Percentiles rank a stretch among this genome's conserved stretches.
Conservation (phyloP, 2,888 invertebrate species). For the Apodemia zela region DNA sequence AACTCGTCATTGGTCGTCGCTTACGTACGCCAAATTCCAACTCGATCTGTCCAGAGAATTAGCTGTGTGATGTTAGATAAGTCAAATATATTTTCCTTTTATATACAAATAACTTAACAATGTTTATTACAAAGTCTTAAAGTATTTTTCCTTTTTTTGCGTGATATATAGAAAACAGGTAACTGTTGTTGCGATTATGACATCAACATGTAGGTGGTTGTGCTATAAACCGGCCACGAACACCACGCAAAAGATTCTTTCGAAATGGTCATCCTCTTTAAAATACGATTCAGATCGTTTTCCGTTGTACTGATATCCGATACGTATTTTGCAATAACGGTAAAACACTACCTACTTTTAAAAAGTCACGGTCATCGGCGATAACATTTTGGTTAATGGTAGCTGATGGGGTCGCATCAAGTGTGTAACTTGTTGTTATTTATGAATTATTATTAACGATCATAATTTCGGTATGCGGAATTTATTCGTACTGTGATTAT, state of each 20-base stretch:
- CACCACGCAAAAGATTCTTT: conserved; percentile 52
- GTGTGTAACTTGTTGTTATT: conserved; percentile 34
- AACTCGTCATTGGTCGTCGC: no score
- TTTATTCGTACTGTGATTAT: conserved; percentile 22
- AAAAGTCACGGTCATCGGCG: conserved; percentile 37
- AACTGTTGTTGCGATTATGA: conserved; percentile 51
- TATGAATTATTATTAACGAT: conserved; percentile 30
- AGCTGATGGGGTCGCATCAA: conserved; percentile 36
- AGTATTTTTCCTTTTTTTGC: conserved; percentile 21
- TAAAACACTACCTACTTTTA: conserved; percentile 47
- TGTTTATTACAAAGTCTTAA: no score
- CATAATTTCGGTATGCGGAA: conserved; percentile 25
- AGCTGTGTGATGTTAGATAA: no score
- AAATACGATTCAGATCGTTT: conserved; percentile 70
- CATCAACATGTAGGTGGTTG: conserved; percentile 68
- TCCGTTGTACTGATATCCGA: conserved; percentile 59
- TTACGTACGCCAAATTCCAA: no score
- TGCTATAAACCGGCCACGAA: conserved; percentile 56
- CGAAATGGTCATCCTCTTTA: conserved; percentile 64
- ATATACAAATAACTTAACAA: no score
- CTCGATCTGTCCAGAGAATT: no score
- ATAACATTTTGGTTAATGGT: conserved; percentile 39
- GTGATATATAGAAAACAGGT: conserved; percentile 31
- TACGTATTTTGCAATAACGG: conserved; percentile 56
- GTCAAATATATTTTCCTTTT: no score